phyloP scores from a whole-genome alignment of 1,140 invertebrate genomes.

The Calycopis cecrops region DNA sequence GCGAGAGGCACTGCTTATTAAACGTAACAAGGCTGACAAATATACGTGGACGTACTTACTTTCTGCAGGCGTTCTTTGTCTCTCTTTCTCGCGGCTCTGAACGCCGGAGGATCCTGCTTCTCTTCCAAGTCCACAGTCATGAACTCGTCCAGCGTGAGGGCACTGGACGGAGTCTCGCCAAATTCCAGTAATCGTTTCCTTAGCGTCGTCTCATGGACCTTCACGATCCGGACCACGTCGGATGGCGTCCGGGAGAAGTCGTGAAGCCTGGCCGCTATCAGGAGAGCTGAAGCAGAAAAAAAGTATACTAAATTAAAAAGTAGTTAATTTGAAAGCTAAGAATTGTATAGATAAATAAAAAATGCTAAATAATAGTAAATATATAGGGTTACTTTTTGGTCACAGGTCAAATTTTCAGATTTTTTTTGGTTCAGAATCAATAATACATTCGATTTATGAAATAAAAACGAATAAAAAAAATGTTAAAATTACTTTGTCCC shows the following conservation, averaged over 20 bases:
- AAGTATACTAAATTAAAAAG: background rate
- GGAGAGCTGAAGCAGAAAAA: constrained; percentile 80
- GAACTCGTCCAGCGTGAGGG: constrained; percentile 96
- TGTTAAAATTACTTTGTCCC: too few species aligned
- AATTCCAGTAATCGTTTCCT: constrained; percentile 96
- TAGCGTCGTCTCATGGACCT: constrained; percentile 95
- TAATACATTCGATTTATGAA: too few species aligned
- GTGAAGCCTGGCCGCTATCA: constrained; percentile 95
- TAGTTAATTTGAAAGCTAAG: background rate
- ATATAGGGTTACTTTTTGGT: too few species aligned
- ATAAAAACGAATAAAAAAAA: too few species aligned
- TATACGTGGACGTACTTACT: constrained; percentile 59
- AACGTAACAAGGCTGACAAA: background rate
- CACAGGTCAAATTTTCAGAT: too few species aligned
- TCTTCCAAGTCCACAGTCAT: constrained; percentile 97
- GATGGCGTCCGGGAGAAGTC: constrained; percentile 91
- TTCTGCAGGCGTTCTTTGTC: constrained; percentile 87
- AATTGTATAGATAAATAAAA: too few species aligned
- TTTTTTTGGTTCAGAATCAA: too few species aligned
- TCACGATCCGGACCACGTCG: constrained; percentile 96
- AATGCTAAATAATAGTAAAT: too few species aligned
- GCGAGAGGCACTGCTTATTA: too few species aligned
- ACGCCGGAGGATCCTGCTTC: constrained; percentile 96
- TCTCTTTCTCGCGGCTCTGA: constrained; percentile 91
- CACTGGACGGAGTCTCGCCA: constrained; percentile 93